Base-by-base conservation (phyloP, 2,797 vertebrate species). In the Enteromius paludinosus region DNA sequence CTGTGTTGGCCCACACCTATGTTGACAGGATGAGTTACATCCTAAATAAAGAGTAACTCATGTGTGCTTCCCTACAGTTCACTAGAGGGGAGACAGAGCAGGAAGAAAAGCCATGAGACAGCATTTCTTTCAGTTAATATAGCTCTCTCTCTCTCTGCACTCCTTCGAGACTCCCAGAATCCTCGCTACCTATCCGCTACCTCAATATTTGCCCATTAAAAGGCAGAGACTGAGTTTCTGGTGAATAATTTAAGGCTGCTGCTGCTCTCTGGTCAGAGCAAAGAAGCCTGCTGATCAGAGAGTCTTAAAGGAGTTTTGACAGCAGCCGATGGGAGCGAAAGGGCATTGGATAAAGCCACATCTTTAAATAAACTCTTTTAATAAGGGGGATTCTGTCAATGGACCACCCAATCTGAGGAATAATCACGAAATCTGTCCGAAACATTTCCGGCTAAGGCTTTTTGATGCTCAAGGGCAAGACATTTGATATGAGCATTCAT, bases 191-290 rank as follows among this genome's bases (percentile, higher is more conserved):
- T 85, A 86, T 87, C 85, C 56, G 15, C 83, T 72, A 84, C 84
- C 76, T 88, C 84, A 77, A 88, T 88, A 85, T 87, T 86, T 87
- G 87, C 87, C 87, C 87, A 88, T 88, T 87, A 88, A 87, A 88
- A 87, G 76, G 84, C 79, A 84, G 68, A 84, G 87, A 52, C 85
- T 5, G 74, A 83, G 79, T 78, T 85, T 83, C 43, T 85, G 76
- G 82, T 88, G 85, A 88, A 88, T 88, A 76, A 88, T 88, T 88
- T 83, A 88, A 83, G 78, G 61, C 61, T 17, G 61, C 59, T 62
- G 78, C 70, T 71, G 78, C 87, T 81, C 78, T 82, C 81, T 77
- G 81, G 81, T 88, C 65, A n/a, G 75, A 85, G 85, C 81, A 88
- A 82, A 87, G 84, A 87, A 82, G 85, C 81, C 81, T 84, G 84